Evolutionary conservation across 2,113 vertebrate genomes (phyloP).

Genomic region (Echinops telfairi): DNA sequence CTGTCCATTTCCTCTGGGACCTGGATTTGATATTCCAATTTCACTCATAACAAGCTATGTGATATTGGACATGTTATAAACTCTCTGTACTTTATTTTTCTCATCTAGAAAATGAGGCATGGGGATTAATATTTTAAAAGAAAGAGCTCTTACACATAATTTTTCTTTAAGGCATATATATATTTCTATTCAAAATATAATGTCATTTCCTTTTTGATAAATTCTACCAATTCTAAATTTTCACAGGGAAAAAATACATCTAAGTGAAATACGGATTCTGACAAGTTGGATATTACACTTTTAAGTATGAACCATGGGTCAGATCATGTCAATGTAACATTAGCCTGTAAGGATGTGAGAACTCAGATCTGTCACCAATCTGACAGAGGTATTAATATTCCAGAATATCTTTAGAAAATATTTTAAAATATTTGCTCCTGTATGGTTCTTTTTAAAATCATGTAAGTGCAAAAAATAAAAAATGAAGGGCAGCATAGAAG

Average conservation of each 20-base stretch:
- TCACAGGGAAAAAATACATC: background rate
- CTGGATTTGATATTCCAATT: background rate
- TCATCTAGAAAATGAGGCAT: background rate
- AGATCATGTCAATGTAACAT: background rate
- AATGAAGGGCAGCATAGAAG: background rate
- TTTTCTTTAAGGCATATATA: background rate
- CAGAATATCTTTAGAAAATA: background rate
- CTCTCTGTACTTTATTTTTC: background rate
- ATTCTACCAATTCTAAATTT: background rate
- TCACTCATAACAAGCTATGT: background rate
- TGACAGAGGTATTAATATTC: fast-evolving
- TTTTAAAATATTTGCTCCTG: background rate
- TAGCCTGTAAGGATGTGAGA: fast-evolving
- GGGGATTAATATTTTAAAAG: background rate
- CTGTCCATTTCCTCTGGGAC: background rate
- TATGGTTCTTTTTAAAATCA: background rate
- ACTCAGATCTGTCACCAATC: background rate
- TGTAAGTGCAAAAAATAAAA: background rate
- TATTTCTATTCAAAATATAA: background rate
- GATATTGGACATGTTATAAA: background rate
- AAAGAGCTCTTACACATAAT: background rate
- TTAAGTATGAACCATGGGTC: too few species aligned
- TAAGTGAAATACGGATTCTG: background rate
- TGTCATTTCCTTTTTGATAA: background rate
- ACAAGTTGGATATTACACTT: fast-evolving